phyloP scores from a whole-genome alignment of 2,888 invertebrate species.

The Metacarcinus magister region DNA sequence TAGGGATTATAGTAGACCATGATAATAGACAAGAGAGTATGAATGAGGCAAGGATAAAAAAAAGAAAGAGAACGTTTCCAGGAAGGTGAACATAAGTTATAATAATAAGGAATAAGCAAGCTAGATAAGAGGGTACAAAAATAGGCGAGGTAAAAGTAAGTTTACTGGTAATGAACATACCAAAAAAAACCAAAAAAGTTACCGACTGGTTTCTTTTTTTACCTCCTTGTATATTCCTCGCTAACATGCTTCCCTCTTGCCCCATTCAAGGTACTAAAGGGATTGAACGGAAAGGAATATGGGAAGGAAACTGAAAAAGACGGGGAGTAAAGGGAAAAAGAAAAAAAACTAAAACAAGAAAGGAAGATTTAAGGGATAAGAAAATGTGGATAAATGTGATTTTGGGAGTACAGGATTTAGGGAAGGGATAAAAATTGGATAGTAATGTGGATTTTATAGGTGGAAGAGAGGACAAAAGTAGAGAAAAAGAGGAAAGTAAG shows the following conservation, averaged over 20 bases:
- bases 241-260: background rate
- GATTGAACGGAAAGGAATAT: background rate
- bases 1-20: background rate
- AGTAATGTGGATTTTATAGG: background rate
- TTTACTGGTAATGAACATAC: background rate
- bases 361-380: too few species aligned
- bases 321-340: background rate
- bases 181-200: background rate
- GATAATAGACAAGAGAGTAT: background rate
- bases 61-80: background rate
- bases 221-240: background rate
- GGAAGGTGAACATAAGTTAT: background rate
- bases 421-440: background rate
- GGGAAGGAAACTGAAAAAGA: background rate
- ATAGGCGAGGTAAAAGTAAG: background rate
- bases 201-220: too few species aligned
- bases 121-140: background rate
- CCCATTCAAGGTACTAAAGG: background rate
- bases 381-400: too few species aligned
- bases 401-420: background rate
- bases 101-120: too few species aligned
- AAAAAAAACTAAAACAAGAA: background rate
- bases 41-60: background rate
- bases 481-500: conserved; percentile 17
- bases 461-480: background rate